A percentile compares a stretch with the other conserved stretches of the same genome.
These are phyloP conservation scores for Pelodiscus sinensis DNA, from an alignment of 2,113 vertebrate species.

Conservation along the genomic window DNA sequence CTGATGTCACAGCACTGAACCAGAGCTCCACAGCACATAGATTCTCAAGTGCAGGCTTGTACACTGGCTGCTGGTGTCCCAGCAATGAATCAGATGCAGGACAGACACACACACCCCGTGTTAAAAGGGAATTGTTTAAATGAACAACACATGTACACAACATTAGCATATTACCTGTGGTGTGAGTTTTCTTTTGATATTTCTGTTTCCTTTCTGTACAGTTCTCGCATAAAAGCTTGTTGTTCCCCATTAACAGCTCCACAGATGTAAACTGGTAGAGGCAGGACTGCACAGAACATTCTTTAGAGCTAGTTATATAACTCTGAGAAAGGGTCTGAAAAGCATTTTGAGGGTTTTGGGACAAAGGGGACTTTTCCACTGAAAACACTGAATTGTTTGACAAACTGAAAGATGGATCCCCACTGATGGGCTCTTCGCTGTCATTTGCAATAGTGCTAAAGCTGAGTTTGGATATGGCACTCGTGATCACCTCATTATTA, in stretches of 20 bases:
- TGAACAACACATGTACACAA: neutral
- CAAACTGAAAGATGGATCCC: conserved; percentile 41
- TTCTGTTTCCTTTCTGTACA: conserved; percentile 90
- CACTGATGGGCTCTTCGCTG: conserved; percentile 33
- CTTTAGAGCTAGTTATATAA: conserved; percentile 93
- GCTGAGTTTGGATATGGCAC: conserved; percentile 84
- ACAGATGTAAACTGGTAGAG: conserved; percentile 96
- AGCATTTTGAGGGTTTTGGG: conserved; percentile 82
- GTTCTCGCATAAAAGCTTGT: conserved; percentile 95
- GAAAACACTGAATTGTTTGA: conserved; percentile 58
- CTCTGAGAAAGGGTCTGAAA: conserved; percentile 95
- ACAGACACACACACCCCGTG: neutral
- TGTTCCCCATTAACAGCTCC: conserved; percentile 97
- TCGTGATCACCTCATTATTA: conserved; percentile 76
- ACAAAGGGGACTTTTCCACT: conserved; percentile 51
- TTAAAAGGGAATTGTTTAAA: neutral
- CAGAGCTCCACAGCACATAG: neutral
- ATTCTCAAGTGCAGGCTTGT: neutral
- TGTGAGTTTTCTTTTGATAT: conserved; percentile 80
- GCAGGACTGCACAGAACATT: conserved; percentile 98
- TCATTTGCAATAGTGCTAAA: conserved; percentile 76
- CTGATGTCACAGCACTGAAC: neutral
- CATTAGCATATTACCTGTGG: conserved; percentile 76
- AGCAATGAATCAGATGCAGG: neutral
- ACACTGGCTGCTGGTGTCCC: neutral